Evolutionary conservation across 2,888 invertebrate species (phyloP), one percentile per base, ranked within the genome.

Genomic region (Melanostoma scalare): DNA sequence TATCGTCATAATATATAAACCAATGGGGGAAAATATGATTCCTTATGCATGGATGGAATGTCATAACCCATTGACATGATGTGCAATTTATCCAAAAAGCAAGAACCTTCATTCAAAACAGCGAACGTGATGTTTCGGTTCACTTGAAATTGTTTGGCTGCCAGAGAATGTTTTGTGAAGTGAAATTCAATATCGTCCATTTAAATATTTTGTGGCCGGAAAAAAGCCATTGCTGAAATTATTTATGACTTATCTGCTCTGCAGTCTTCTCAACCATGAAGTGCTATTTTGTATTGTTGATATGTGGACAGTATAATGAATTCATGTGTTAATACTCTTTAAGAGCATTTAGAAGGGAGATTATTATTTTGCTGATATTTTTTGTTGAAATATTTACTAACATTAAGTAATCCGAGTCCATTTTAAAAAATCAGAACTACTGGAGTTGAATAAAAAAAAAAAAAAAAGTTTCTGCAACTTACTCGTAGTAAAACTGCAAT

Each of bases 1-100:
- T 3, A 20, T 8, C 3, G 10, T 2, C 31, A 48, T 30, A 35
- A 10, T 58, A 76, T 20, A 20, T 55, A 53, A 31, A 56, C n/a
- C 53, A 50, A 30, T 40, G 53, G 10, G 38, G 42, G 9, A 42
- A 74, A 79, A 77, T 75, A 48, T 63, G 48, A 61, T 53, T 84
- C 44, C 38, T 79, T 71, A 84, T 79, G 84, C 84, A 84, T 79
- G 79, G 65, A 56, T 79, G 56, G 60, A 50, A 84, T 84, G 84
- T 79, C 84, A 79, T 79, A 84, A 79, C 84, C 84, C 74, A 79
- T 78, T 75, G 84, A 79, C 71, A 75, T 84, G 84, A 74, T 71
- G 74, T 75, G 74, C 79, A 84, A 79, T 79, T 74, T 20, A 20
- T 79, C 74, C 58, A 38, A 77, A 69, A 52, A 53, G 71, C 71